These are phyloP conservation scores for Symphodus melops DNA, from an alignment of 2,113 vertebrate genomes.

Conservation along the genomic window DNA sequence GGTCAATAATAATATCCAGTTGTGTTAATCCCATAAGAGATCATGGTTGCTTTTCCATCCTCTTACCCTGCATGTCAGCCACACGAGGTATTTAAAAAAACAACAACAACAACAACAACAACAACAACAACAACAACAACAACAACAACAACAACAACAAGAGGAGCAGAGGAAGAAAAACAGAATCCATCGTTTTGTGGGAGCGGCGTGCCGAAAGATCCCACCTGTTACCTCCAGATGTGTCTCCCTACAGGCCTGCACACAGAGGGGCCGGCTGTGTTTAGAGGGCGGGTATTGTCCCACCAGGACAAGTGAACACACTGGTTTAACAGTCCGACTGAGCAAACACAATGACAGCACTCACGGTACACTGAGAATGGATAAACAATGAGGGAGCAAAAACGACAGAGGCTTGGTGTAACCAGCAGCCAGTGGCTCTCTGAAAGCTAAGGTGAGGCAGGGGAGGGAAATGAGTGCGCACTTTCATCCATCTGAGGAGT, in stretches of 20 bases:
- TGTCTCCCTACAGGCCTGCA: conserved; percentile 49
- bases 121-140: conserved; percentile 41
- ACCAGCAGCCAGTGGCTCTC: conserved; percentile 8
- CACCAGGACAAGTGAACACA: conserved; percentile 57
- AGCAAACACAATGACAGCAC: conserved; percentile 68
- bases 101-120: too few species aligned
- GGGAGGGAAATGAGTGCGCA: background rate
- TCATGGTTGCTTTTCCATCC: conserved; percentile 61
- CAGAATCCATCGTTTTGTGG: conserved; percentile 4
- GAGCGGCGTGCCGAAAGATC: conserved; percentile 30
- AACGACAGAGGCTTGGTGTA: conserved; percentile 26
- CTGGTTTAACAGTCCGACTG: conserved; percentile 65
- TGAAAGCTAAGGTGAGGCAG: background rate
- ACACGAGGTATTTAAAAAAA: conserved; percentile 63
- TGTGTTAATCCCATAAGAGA: conserved; percentile 70
- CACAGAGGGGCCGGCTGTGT: conserved; percentile 24
- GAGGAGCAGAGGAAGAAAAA: conserved; percentile 10
- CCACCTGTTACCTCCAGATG: conserved; percentile 75
- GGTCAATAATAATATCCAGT: conserved; percentile 71
- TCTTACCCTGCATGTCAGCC: conserved; percentile 54
- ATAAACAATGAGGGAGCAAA: conserved; percentile 57
- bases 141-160: conserved; percentile 47
- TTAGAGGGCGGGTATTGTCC: conserved; percentile 65
- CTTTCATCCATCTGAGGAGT: background rate
- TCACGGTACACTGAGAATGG: conserved; percentile 56